Conservation (phyloP, 2,888 invertebrate genomes). For the Drosophila vallismaia region DNA sequence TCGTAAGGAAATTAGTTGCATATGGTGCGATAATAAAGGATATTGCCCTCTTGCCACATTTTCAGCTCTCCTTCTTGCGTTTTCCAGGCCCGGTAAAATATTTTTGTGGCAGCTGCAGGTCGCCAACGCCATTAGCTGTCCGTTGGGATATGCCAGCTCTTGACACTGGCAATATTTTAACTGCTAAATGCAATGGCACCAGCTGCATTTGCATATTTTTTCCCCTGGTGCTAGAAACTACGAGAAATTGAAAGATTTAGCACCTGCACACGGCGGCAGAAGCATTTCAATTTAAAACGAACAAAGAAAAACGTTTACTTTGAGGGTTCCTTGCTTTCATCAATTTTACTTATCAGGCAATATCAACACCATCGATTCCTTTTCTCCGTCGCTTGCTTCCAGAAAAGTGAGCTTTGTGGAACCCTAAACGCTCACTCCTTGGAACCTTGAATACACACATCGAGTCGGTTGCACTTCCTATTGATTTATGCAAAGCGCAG, state of each 20-base stretch:
- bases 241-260: conserved; percentile 71
- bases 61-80: background rate
- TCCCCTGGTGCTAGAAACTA: conserved; percentile 43
- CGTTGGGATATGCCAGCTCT: conserved; percentile 55
- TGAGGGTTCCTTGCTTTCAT: conserved; percentile 34
- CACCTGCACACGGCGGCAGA: conserved; percentile 55
- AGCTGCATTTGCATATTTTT: conserved; percentile 59
- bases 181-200: conserved; percentile 59
- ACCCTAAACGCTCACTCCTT: conserved; percentile 19
- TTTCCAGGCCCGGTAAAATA: conserved; percentile 2
- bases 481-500: conserved; percentile 45
- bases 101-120: conserved; percentile 20
- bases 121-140: conserved; percentile 54
- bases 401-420: conserved; percentile 11
- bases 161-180: conserved; percentile 74
- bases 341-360: conserved; percentile 62
- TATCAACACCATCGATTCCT: conserved; percentile 13
- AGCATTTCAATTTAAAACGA: conserved; percentile 62
- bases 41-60: conserved; percentile 21
- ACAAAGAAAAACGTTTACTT: background rate
- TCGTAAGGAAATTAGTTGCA: conserved; percentile 44
- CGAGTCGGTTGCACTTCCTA: conserved; percentile 50
- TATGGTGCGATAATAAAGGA: conserved; percentile 40
- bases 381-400: conserved; percentile 21
- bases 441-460: conserved; percentile 15